These are phyloP conservation scores for Campodea augens DNA, from an alignment of 1,140 invertebrate genomes.

Conservation along the genomic window DNA sequence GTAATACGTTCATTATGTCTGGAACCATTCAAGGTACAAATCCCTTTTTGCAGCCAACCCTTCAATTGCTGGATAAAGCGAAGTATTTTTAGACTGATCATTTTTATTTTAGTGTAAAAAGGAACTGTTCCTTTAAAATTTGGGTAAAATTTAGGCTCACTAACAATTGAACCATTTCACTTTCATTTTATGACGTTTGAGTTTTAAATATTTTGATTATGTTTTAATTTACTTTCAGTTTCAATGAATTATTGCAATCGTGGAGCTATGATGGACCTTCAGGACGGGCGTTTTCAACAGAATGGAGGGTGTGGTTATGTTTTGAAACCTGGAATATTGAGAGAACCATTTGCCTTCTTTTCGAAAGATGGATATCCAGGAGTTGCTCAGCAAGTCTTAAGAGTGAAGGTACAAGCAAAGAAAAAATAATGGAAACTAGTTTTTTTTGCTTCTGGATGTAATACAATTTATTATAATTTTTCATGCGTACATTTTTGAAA, in stretches of 20 bases:
- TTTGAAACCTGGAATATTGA: slow-evolving; percentile 34
- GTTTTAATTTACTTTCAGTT: slow-evolving; percentile 32
- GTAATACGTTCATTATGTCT: no score
- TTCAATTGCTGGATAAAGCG: no score
- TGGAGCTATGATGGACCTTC: slow-evolving; percentile 33
- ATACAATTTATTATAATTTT: neutral
- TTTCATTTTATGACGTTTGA: no score
- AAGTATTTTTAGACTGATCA: no score
- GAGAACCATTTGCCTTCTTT: slow-evolving; percentile 27
- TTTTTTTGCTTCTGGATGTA: neutral
- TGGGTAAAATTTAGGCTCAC: no score
- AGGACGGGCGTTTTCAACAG: slow-evolving; percentile 35
- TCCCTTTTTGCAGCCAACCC: no score
- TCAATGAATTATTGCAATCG: no score
- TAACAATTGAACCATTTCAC: no score
- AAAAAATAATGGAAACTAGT: slow-evolving; percentile 8
- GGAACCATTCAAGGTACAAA: no score
- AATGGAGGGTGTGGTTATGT: slow-evolving; percentile 44
- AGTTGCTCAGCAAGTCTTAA: slow-evolving; percentile 32
- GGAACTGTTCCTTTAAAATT: no score
- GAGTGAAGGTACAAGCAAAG: slow-evolving; percentile 27
- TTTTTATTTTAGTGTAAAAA: no score
- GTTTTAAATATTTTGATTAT: no score
- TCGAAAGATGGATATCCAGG: slow-evolving; percentile 29
- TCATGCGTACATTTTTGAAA: neutral